These are phyloP conservation scores for Pedetes capensis DNA, from an alignment of 2,113 vertebrate species.

Conservation along the genomic window DNA sequence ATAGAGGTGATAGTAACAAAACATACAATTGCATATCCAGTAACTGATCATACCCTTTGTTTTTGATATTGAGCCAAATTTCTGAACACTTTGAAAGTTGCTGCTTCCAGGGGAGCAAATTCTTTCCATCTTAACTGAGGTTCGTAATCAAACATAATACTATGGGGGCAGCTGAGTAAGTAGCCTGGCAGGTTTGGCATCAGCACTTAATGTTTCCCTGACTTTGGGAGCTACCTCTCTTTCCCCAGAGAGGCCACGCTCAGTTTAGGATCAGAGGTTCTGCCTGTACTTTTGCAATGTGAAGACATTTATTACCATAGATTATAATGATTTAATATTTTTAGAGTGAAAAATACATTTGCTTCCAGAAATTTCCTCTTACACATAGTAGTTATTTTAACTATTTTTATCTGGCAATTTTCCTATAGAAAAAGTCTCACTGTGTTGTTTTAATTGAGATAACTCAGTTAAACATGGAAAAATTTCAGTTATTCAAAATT, in stretches of 20 bases:
- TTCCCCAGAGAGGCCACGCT: neutral
- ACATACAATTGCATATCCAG: conserved; percentile 12
- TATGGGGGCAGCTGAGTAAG: neutral
- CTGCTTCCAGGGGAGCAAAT: neutral
- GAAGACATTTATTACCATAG: conserved; percentile 13
- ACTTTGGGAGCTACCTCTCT: neutral
- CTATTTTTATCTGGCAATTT: conserved; percentile 57
- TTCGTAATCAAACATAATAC: conserved; percentile 17
- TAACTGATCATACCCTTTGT: neutral
- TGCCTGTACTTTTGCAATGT: neutral
- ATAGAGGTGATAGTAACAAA: conserved; percentile 34
- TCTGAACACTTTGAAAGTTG: neutral
- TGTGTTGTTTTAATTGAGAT: conserved; percentile 34
- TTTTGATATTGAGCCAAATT: conserved; percentile 23
- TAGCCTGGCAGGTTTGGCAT: neutral
- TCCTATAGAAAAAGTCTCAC: conserved; percentile 3
- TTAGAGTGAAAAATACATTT: conserved; percentile 42
- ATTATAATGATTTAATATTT: conserved; percentile 25
- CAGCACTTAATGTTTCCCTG: neutral
- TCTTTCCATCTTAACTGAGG: neutral
- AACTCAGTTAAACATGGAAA: conserved; percentile 30
- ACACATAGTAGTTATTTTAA: conserved; percentile 51
- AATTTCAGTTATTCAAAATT: conserved; percentile 16
- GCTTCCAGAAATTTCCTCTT: conserved; percentile 26
- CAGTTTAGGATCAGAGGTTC: neutral